Percentiles rank a stretch among this genome's conserved stretches.
These are phyloP conservation scores for Melolontha melolontha DNA, from an alignment of 2,888 invertebrate genomes.

Conservation along the genomic window DNA sequence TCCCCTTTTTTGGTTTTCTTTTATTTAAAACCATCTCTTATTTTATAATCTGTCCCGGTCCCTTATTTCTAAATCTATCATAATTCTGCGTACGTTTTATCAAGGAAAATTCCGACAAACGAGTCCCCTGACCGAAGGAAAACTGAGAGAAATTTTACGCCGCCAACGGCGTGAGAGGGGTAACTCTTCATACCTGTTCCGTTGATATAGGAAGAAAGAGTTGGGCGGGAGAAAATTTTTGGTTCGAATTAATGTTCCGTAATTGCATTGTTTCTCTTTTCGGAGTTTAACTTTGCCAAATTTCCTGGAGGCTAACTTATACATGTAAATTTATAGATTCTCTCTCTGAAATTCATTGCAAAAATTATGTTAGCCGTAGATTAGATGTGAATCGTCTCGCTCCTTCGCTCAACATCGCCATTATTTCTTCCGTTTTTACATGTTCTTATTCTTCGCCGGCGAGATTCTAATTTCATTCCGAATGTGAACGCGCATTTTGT, in stretches of 20 bases:
- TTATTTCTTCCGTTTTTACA: slow-evolving; percentile 22
- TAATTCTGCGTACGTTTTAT: slow-evolving; percentile 65
- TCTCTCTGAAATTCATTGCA: slow-evolving; percentile 35
- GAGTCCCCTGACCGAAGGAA: slow-evolving; percentile 57
- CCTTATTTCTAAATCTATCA: slow-evolving; percentile 64
- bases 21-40: slow-evolving; percentile 62
- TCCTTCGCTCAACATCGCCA: slow-evolving; percentile 25
- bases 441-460: slow-evolving; percentile 13
- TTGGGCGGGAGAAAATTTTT: slow-evolving; percentile 38
- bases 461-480: slow-evolving; percentile 33
- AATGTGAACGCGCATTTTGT: slow-evolving; percentile 36
- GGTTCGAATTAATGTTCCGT: slow-evolving; percentile 42
- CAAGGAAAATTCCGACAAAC: slow-evolving; percentile 63
- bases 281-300: slow-evolving; percentile 30
- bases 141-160: slow-evolving; percentile 41
- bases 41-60: slow-evolving; percentile 64
- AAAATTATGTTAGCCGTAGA: slow-evolving; percentile 40
- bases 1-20: slow-evolving; percentile 42
- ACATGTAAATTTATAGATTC: slow-evolving; percentile 42
- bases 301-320: slow-evolving; percentile 35
- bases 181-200: slow-evolving; percentile 31
- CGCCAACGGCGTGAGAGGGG: slow-evolving; percentile 3
- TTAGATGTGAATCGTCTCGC: slow-evolving; percentile 34
- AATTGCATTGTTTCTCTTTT: slow-evolving; percentile 42
- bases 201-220: slow-evolving; percentile 35